Evolutionary conservation across 2,888 invertebrate species (phyloP), one percentile per base, ranked within the genome.

Genomic region (Drosophila mercatorum): DNA sequence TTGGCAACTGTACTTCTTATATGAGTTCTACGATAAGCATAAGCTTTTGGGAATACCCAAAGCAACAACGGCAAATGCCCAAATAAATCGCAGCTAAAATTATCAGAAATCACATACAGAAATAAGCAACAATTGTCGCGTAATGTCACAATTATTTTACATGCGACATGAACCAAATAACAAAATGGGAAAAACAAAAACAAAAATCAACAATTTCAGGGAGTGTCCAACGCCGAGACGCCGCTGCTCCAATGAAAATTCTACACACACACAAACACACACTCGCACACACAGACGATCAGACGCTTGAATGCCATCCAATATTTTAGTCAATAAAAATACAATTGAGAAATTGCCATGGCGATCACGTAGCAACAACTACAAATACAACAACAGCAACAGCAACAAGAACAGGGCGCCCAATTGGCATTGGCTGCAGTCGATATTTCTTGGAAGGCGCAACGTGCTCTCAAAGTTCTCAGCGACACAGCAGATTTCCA

Each of bases 291-390:
- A 10, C 34, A 34, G 2, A 38, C 44, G 76, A 71, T 80, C 80
- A 80, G 80, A 52, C 77, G 77, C 80, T 76, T 80, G 78, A 81
- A 79, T 64, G 68, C 72, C 82, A 86, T 55, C 83, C 83, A 80
- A 83, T 83, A 86, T 79, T 88, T 75, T 79, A 63, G 77, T 86
- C 88, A 85, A 86, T 88, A 89, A 88, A 88, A 84, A 77, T 75
- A 80, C 88, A 88, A 88, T 86, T 86, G 86, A 71, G 78, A 83
- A 83, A 83, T 90, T 90, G 87, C 85, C 87, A 89, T 88, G 83
- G 63, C 75, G 87, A 88, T 90, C 89, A 89, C 89, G 89, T 89
- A 79, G 79, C 73, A 68, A 51, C 73, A 73, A 53, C 73, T 53
- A 26, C 68, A 69, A 56, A 62, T 34, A 52, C 64, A 62, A 67